These are phyloP conservation scores for Pelecanus crispus DNA, from an alignment of 2,113 vertebrate genomes.

Conservation along the genomic window DNA sequence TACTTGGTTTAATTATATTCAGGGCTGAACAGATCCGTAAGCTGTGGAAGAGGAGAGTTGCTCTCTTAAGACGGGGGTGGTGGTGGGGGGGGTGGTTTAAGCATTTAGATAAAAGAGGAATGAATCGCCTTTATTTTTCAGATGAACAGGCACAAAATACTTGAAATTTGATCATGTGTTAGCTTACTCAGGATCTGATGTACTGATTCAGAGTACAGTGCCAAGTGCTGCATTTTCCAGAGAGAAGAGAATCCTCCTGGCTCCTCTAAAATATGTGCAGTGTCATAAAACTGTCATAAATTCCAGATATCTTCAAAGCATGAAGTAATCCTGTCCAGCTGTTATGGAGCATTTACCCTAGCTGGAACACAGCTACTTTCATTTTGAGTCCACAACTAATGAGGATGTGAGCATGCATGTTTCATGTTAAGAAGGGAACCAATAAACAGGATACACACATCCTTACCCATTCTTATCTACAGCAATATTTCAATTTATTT, in stretches of 20 bases:
- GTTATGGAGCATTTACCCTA: not conserved
- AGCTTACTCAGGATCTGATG: not conserved
- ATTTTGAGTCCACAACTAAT: not conserved
- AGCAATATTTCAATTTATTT: constrained; percentile 14
- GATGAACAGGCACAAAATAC: not conserved
- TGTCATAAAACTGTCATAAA: constrained; percentile 50
- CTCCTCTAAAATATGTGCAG: constrained; percentile 23
- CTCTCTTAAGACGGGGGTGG: not conserved
- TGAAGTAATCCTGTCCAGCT: constrained; percentile 26
- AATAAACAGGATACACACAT: constrained; percentile 17
- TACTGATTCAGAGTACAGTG: not conserved
- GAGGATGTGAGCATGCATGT: constrained; percentile 16
- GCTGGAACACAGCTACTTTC: constrained; percentile 30
- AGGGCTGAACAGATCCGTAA: not conserved
- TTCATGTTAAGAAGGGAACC: not conserved
- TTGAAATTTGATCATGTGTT: not conserved
- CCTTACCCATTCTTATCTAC: constrained; percentile 22
- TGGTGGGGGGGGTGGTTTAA: too few relatives aligned
- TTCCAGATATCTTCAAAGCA: constrained; percentile 45
- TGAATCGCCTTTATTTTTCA: not conserved
- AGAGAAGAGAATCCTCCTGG: not conserved
- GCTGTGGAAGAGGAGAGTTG: not conserved
- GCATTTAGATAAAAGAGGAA: not conserved
- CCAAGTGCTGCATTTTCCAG: constrained; percentile 4
- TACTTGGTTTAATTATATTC: not conserved